Evolutionary conservation across 1,140 invertebrate genomes (phyloP).

Genomic region (Lepidurus packardi): DNA sequence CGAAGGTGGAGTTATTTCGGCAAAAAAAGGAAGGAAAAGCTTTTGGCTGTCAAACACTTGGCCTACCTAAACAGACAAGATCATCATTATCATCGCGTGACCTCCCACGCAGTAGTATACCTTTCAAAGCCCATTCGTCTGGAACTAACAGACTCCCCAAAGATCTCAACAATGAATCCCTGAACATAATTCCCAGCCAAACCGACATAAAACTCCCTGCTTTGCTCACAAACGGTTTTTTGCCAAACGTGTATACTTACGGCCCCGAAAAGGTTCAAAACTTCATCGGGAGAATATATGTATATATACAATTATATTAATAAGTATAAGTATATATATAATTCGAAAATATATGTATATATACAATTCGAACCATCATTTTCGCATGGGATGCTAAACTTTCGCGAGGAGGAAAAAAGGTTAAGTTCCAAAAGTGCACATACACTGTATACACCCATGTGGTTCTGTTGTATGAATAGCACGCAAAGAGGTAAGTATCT

Average conservation of each 20-base stretch:
- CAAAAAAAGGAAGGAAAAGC: not conserved
- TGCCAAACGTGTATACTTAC: too few relatives aligned
- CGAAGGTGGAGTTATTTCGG: not conserved
- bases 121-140: not conserved
- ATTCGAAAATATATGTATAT: too few relatives aligned
- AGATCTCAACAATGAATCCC: not conserved
- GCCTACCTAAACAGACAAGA: slow-evolving; percentile 21
- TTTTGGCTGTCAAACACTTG: slow-evolving; percentile 15
- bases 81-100: not conserved
- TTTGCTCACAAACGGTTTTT: too few relatives aligned
- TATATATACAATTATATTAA: too few relatives aligned
- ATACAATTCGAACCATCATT: too few relatives aligned
- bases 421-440: too few relatives aligned
- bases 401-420: too few relatives aligned
- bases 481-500: not conserved
- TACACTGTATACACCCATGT: not conserved
- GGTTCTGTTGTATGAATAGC: not conserved
- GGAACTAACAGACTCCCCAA: not conserved
- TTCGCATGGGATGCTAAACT: too few relatives aligned
- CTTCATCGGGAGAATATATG: too few relatives aligned
- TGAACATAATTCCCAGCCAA: not conserved
- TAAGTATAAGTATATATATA: too few relatives aligned
- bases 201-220: not conserved
- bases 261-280: too few relatives aligned
- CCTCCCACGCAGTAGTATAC: not conserved